Evolutionary conservation across 2,888 invertebrate genomes (phyloP).

Genomic region (Drosophila basisetae): DNA sequence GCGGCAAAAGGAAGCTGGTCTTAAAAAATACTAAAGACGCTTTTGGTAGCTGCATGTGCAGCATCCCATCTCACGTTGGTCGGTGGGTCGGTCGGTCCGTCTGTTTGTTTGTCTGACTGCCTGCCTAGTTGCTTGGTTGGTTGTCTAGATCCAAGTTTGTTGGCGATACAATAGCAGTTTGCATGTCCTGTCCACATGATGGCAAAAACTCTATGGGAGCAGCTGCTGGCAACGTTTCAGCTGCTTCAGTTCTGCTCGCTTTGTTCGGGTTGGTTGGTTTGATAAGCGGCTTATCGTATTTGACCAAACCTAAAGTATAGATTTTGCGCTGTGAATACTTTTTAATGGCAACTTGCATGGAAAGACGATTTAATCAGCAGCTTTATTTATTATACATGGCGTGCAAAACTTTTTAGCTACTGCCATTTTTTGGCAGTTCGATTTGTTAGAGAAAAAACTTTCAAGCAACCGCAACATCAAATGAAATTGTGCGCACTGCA

Average conservation of each 20-base stretch:
- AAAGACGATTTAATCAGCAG: constrained; percentile 76
- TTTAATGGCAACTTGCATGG: constrained; percentile 76
- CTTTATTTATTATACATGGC: constrained; percentile 79
- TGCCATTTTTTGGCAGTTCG: constrained; percentile 5
- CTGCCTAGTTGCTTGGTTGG: constrained; percentile 10
- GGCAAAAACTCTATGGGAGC: constrained; percentile 40
- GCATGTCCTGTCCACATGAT: constrained; percentile 61
- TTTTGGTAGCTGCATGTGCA: constrained; percentile 23
- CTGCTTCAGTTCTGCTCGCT: constrained; percentile 48
- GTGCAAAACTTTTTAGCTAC: constrained; percentile 63
- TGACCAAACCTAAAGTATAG: constrained; percentile 78
- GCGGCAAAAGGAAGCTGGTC: constrained; percentile 25
- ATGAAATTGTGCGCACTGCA: constrained; percentile 62
- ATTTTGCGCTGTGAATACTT: constrained; percentile 79
- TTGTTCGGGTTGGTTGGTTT: constrained; percentile 29
- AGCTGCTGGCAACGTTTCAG: constrained; percentile 55
- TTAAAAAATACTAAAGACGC: constrained; percentile 29
- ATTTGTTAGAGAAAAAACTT: constrained; percentile 36
- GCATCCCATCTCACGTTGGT: constrained; percentile 32
- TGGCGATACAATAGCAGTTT: constrained; percentile 76
- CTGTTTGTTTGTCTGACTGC: constrained; percentile 3
- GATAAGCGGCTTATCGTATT: constrained; percentile 79
- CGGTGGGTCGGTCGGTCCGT: constrained; percentile 19
- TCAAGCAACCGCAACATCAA: constrained; percentile 64
- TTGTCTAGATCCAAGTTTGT: constrained; percentile 58